A percentile compares a stretch with the other conserved stretches of the same genome.
Evolutionary conservation across 2,113 vertebrate species (phyloP).

Genomic region (Barnardius zonarius): DNA sequence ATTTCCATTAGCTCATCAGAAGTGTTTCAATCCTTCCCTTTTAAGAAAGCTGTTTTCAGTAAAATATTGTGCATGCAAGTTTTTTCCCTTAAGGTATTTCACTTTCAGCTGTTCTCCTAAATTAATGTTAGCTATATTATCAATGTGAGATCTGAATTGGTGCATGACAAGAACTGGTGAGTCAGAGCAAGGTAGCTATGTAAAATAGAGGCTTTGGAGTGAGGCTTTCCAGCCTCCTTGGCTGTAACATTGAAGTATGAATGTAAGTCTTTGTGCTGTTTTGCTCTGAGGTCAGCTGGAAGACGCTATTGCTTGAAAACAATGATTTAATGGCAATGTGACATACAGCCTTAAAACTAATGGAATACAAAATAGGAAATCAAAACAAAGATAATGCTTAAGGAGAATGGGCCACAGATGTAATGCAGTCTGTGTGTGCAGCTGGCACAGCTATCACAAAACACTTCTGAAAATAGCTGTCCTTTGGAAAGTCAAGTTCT

Average conservation of each 20-base stretch:
- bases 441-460: conserved; percentile 32
- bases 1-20: conserved; percentile 4
- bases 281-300: conserved; percentile 38
- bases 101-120: neutral
- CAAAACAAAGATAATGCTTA: conserved; percentile 30
- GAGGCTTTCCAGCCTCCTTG: neutral
- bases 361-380: conserved; percentile 53
- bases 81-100: neutral
- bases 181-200: neutral
- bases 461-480: conserved; percentile 37
- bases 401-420: conserved; percentile 44
- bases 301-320: conserved; percentile 28
- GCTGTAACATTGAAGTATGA: neutral
- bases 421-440: conserved; percentile 37
- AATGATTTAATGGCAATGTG: conserved; percentile 38
- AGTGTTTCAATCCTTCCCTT: neutral
- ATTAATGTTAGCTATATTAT: neutral
- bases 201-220: neutral
- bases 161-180: neutral
- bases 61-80: neutral
- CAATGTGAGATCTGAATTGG: neutral
- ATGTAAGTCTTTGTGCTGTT: neutral
- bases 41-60: neutral
- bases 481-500: conserved; percentile 37
- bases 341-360: conserved; percentile 50